phyloP scores from a whole-genome alignment of 2,797 vertebrate genomes.

The Fistularia tabacaria region DNA sequence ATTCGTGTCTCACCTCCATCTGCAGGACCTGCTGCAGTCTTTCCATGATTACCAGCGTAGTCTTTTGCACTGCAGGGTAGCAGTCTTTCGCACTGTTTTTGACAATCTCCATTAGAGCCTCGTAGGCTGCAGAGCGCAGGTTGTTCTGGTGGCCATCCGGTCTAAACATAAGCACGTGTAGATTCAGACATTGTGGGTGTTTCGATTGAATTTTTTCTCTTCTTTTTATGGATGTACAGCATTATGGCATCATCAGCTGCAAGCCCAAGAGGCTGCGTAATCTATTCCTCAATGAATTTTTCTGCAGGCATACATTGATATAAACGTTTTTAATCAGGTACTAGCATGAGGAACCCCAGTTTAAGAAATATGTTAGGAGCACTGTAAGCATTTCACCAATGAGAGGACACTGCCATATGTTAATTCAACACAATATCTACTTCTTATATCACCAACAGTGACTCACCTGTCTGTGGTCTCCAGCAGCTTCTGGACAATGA shows the following conservation, averaged over 20 bases:
- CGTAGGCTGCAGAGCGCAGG: constrained; percentile 93
- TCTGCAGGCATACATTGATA: too few relatives aligned
- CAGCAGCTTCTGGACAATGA: constrained; percentile 96
- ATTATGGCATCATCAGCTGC: too few relatives aligned
- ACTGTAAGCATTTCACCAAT: too few relatives aligned
- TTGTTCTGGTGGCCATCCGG: constrained; percentile 99
- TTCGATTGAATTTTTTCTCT: background rate
- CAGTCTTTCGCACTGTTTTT: constrained; percentile 99
- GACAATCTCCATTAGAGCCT: constrained; percentile 98
- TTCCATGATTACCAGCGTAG: constrained; percentile 98
- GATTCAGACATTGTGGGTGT: background rate
- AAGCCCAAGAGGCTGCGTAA: too few relatives aligned
- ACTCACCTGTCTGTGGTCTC: constrained; percentile 92
- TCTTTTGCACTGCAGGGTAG: constrained; percentile 98
- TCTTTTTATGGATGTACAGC: background rate
- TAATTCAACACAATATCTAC: too few relatives aligned
- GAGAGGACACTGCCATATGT: too few relatives aligned
- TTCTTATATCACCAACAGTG: background rate
- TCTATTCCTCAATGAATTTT: too few relatives aligned
- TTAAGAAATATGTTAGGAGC: too few relatives aligned
- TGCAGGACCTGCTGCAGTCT: constrained; percentile 95
- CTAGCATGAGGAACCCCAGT: too few relatives aligned
- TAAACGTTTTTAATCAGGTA: too few relatives aligned
- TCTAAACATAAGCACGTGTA: constrained; percentile 56
- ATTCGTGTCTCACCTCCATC: constrained; percentile 85